These are phyloP conservation scores for Patella ulyssiponensis DNA, from an alignment of 2,888 invertebrate genomes.

Conservation along the genomic window DNA sequence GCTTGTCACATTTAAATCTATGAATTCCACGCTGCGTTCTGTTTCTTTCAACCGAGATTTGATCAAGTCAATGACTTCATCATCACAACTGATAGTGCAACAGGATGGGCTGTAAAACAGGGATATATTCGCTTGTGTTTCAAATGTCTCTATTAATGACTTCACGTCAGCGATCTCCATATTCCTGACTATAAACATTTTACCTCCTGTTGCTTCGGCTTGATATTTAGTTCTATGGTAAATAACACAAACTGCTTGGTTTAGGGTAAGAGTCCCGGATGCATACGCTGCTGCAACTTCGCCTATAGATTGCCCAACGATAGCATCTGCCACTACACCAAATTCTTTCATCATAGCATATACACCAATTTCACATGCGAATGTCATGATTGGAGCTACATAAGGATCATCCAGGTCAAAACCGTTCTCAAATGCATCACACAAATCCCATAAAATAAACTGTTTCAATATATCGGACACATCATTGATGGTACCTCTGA, in stretches of 20 bases:
- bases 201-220: constrained; percentile 36
- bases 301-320: constrained; percentile 55
- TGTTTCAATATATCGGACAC: constrained; percentile 32
- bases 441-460: constrained; percentile 30
- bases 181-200: constrained; percentile 46
- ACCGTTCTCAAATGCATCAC: constrained; percentile 29
- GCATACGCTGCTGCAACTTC: constrained; percentile 55
- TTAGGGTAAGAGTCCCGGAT: constrained; percentile 38
- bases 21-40: constrained; percentile 7
- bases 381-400: constrained; percentile 46
- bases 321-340: constrained; percentile 42
- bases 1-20: constrained; percentile 27
- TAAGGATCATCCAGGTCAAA: constrained; percentile 40
- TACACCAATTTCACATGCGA: constrained; percentile 48
- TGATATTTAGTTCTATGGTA: constrained; percentile 41
- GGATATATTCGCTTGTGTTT: constrained; percentile 34
- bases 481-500: constrained; percentile 34
- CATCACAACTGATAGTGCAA: constrained; percentile 46
- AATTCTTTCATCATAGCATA: constrained; percentile 40
- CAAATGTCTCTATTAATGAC: constrained; percentile 23
- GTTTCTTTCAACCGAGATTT: constrained; percentile 23
- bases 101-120: constrained; percentile 41
- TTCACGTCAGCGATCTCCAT: constrained; percentile 29
- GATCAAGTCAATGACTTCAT: constrained; percentile 26
- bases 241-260: constrained; percentile 46